These are phyloP conservation scores for Ommatoiulus sabulosus DNA, from an alignment of 2,888 invertebrate species.

Conservation along the genomic window DNA sequence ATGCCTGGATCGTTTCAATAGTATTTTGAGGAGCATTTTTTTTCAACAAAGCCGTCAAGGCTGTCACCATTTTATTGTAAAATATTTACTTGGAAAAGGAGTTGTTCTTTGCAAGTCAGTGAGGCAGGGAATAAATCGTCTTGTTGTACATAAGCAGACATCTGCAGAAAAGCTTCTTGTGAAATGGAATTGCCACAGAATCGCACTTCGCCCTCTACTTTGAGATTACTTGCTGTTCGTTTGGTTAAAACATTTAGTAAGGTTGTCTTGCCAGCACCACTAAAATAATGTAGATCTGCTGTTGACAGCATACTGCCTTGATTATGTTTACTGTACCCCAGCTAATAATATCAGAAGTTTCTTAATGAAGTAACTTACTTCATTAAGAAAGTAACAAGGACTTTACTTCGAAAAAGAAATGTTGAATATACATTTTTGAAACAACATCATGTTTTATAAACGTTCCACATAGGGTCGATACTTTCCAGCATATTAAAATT, in stretches of 20 bases:
- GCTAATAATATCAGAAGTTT: background rate
- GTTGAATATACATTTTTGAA: too few relatives aligned
- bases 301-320: too few relatives aligned
- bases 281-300: constrained; percentile 60
- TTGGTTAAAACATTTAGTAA: constrained; percentile 88
- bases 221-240: constrained; percentile 68
- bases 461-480: too few relatives aligned
- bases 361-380: background rate
- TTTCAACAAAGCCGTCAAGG: too few relatives aligned
- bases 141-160: constrained; percentile 93
- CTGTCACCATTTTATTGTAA: background rate
- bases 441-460: too few relatives aligned
- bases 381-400: too few relatives aligned
- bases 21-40: too few relatives aligned
- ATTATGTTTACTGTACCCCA: background rate
- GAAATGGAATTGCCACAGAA: constrained; percentile 81
- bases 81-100: constrained; percentile 83
- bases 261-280: constrained; percentile 94
- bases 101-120: constrained; percentile 88
- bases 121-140: constrained; percentile 93
- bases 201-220: constrained; percentile 64
- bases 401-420: too few relatives aligned
- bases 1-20: constrained; percentile 71
- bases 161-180: constrained; percentile 78
- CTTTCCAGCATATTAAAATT: too few relatives aligned